Conservation (phyloP, 2,113 vertebrate species). For the Podilymbus podiceps region DNA sequence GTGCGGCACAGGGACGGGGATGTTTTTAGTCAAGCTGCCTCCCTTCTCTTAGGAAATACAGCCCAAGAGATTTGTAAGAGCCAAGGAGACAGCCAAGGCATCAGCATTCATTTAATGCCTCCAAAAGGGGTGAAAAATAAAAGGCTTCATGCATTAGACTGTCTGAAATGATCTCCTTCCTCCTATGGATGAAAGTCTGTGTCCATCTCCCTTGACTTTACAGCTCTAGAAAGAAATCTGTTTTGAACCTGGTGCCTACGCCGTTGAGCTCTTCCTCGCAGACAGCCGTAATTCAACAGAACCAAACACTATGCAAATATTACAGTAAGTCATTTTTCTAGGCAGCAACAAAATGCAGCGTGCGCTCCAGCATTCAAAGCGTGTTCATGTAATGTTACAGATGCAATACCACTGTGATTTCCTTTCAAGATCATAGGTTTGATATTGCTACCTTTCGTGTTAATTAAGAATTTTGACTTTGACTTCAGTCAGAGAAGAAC, state of each 20-base stretch:
- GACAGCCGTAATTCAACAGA: slow-evolving; percentile 48
- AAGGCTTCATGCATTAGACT: neutral
- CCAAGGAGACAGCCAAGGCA: neutral
- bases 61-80: neutral
- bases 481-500: neutral
- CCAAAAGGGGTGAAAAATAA: neutral
- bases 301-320: slow-evolving; percentile 15
- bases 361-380: neutral
- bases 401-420: neutral
- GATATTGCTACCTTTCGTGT: slow-evolving; percentile 17
- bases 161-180: neutral
- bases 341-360: neutral
- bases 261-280: neutral
- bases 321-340: slow-evolving; percentile 14
- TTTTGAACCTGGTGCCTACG: neutral
- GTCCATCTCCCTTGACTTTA: neutral
- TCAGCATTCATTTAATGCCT: neutral
- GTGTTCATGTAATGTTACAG: neutral
- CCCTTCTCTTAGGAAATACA: neutral
- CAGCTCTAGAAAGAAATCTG: neutral
- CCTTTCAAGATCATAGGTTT: neutral
- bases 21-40: no score
- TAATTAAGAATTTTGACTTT: neutral
- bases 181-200: neutral
- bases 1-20: no score